Percentiles rank a stretch among this genome's conserved stretches.
phyloP scores from a whole-genome alignment of 2,113 vertebrate genomes.

The Crotalus horridus region DNA sequence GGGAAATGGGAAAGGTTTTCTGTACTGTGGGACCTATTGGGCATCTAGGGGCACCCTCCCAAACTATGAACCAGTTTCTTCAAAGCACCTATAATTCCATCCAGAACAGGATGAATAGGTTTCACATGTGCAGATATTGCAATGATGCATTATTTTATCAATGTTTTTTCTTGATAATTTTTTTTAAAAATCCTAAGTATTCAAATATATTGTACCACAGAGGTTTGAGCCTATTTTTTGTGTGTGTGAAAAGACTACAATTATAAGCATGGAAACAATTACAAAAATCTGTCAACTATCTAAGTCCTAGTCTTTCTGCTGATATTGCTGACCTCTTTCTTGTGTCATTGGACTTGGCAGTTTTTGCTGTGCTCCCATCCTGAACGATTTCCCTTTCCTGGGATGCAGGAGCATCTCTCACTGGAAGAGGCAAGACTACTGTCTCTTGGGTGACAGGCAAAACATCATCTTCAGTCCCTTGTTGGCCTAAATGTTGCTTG shows the following conservation, averaged over 20 bases:
- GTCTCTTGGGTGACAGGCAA: constrained; percentile 91
- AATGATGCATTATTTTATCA: not conserved
- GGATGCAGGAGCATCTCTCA: constrained; percentile 82
- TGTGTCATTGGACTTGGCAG: constrained; percentile 80
- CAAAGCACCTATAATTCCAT: not conserved
- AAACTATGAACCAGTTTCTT: not conserved
- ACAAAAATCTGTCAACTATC: not conserved
- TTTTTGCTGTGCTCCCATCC: constrained; percentile 88
- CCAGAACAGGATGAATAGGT: not conserved
- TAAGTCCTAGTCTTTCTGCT: not conserved
- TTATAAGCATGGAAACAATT: not conserved
- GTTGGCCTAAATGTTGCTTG: constrained; percentile 95
- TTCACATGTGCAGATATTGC: not conserved
- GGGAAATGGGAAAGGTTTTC: not conserved
- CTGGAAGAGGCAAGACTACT: constrained; percentile 83
- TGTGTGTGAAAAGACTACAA: not conserved
- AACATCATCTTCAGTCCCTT: constrained; percentile 90
- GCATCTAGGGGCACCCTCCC: not conserved
- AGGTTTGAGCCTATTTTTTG: not conserved
- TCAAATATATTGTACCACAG: no score
- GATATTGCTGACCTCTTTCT: constrained; percentile 84
- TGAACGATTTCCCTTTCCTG: constrained; percentile 84
- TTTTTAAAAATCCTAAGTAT: not conserved
- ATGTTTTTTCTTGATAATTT: not conserved
- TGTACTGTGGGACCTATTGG: not conserved